Evolutionary conservation across 2,888 invertebrate species (phyloP), one percentile per base, ranked within the genome.

Genomic region (Meloe dianella): DNA sequence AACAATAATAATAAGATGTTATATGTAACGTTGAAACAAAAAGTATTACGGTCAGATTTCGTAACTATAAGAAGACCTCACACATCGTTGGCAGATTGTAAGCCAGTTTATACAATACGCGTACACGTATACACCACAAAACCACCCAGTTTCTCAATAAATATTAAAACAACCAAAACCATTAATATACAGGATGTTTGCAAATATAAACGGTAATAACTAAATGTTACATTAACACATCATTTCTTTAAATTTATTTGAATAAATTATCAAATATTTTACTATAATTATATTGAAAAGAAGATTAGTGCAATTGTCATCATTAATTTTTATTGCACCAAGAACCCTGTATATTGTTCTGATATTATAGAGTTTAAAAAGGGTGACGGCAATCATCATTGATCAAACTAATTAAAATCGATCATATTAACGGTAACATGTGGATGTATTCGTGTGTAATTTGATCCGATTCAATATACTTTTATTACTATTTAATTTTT

Each of bases 101-200:
- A 41, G 47, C 47, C 47, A 51, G 47, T 51, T 51, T 41, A 41
- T n/a, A 41, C 8, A 41, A 41, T 8, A 41, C 17, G 17, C 41
- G 17, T 6, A 8, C 5, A 35, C 35, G 6, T 7, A 41, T 5
- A 38, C n/a, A 38, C 38, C 38, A 51, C 20, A 51, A 51, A 51
- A 51, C 47, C 47, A 51, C 47, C 47, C 47, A 51, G 47, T 51
- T 51, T 51, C 47, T 51, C 47, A 51, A 51, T 51, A 51, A 51
- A 22, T 51, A 51, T 51, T 51, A 51, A 22, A 51, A 22, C 47
- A 51, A 41, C 20, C 47, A 5, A 20, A 20, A 51, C 20, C 47
- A 51, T 51, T 51, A 51, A 51, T 20, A 51, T 51, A 51, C 47
- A 20, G 47, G 47, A 22, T 6, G 20, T 5, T 38, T 38, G 1